Percentiles rank a stretch among this genome's conserved stretches.
phyloP scores from a whole-genome alignment of 1,140 invertebrate species.

The Eupeodes corollae region DNA sequence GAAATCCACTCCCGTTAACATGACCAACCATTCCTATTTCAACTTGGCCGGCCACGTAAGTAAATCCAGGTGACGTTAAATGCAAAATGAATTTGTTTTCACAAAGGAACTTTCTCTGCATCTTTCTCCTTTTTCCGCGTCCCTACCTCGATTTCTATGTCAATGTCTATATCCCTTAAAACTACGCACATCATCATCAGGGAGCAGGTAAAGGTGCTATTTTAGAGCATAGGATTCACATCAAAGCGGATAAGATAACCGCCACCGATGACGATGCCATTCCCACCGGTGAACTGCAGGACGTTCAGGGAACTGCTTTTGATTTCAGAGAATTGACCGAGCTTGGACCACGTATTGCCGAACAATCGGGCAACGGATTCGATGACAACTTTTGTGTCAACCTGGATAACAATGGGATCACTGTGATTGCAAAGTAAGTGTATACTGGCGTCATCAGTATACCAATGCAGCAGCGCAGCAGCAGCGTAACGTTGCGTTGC shows the following conservation, averaged over 20 bases:
- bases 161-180: not conserved
- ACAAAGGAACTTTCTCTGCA: not conserved
- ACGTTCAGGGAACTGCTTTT: constrained; percentile 51
- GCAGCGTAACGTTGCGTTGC: too few species aligned
- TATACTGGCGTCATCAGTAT: constrained; percentile 10
- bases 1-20: constrained; percentile 73
- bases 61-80: not conserved
- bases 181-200: constrained; percentile 5
- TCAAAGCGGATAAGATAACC: constrained; percentile 68
- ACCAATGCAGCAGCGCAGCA: constrained; percentile 10
- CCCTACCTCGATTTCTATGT: not conserved
- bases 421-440: constrained; percentile 17
- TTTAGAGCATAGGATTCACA: constrained; percentile 58
- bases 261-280: constrained; percentile 61
- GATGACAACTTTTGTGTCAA: constrained; percentile 68
- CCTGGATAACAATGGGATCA: constrained; percentile 11
- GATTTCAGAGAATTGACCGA: constrained; percentile 54
- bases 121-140: not conserved
- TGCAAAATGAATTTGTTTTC: constrained; percentile 4
- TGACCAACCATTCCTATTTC: constrained; percentile 91
- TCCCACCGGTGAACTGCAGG: constrained; percentile 63
- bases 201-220: constrained; percentile 42
- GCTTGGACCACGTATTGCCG: constrained; percentile 38
- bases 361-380: constrained; percentile 46
- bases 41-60: constrained; percentile 76